Conservation (phyloP, 2,888 invertebrate genomes). For the Aleiodes leptofemur region DNA sequence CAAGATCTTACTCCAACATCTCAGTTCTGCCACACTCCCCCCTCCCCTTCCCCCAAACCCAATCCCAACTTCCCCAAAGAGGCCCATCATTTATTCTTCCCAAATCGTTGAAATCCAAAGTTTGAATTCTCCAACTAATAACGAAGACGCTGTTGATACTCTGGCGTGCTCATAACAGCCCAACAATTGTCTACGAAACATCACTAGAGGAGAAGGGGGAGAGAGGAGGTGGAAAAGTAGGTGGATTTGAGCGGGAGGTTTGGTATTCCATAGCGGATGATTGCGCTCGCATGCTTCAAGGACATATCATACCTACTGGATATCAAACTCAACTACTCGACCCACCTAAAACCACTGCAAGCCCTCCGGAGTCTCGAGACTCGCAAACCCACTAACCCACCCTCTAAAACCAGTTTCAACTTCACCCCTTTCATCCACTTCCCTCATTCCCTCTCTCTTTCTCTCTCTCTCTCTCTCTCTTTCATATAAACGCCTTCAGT, state of each 20-base stretch:
- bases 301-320: constrained; percentile 68
- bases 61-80: too few relatives aligned
- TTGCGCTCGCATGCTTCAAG: constrained; percentile 73
- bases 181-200: constrained; percentile 33
- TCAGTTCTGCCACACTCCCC: too few relatives aligned
- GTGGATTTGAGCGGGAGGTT: neutral
- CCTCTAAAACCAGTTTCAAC: constrained; percentile 29
- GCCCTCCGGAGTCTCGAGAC: constrained; percentile 25
- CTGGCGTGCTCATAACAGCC: constrained; percentile 31
- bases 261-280: constrained; percentile 52
- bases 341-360: constrained; percentile 48
- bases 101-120: neutral
- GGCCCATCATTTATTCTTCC: neutral
- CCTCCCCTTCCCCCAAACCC: too few relatives aligned
- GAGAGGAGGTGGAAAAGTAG: too few relatives aligned
- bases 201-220: neutral
- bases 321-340: constrained; percentile 58
- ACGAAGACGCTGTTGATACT: constrained; percentile 27
- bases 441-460: constrained; percentile 8
- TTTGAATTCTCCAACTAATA: constrained; percentile 26
- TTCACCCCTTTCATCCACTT: constrained; percentile 8
- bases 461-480: constrained; percentile 30
- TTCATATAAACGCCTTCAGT: constrained; percentile 23
- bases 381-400: constrained; percentile 29
- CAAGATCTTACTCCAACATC: too few relatives aligned